A percentile compares a stretch with the other conserved stretches of the same genome.
These are phyloP conservation scores for Ferdinandea cuprea DNA, from an alignment of 2,888 invertebrate species.

Conservation along the genomic window DNA sequence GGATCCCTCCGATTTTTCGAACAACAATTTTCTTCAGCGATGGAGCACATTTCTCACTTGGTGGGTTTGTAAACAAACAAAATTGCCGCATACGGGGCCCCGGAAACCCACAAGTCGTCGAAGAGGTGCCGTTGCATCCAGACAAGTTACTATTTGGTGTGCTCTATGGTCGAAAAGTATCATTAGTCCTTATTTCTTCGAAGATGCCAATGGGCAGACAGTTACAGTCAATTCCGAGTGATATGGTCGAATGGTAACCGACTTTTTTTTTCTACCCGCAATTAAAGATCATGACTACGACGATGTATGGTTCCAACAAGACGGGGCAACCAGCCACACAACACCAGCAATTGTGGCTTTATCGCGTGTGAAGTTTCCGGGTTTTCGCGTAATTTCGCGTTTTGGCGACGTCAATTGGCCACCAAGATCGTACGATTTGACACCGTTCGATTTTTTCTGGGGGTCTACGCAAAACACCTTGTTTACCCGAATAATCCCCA, in stretches of 20 bases:
- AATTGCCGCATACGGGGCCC: not conserved
- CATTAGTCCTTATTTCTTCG: conserved; percentile 7
- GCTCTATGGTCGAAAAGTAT: conserved; percentile 14
- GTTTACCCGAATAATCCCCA: not conserved
- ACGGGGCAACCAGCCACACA: no score
- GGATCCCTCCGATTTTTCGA: conserved; percentile 6
- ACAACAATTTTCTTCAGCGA: not conserved
- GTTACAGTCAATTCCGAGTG: no score
- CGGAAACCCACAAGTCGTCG: not conserved
- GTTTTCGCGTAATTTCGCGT: no score
- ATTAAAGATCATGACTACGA: conserved; percentile 8
- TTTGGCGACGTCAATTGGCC: no score
- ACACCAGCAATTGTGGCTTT: no score
- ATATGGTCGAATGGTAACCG: no score
- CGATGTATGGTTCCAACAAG: conserved; percentile 8
- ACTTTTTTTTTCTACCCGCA: not conserved
- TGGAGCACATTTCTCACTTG: no score
- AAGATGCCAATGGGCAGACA: conserved; percentile 2
- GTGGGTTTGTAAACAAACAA: no score
- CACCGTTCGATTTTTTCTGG: no score
- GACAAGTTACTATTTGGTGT: conserved; percentile 2
- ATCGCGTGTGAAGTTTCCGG: not conserved
- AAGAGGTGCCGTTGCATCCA: conserved; percentile 3
- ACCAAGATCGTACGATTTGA: no score
- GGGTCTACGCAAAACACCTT: not conserved